Evolutionary conservation across 2,888 invertebrate species (phyloP).

Genomic region (Stegophylla sp.): DNA sequence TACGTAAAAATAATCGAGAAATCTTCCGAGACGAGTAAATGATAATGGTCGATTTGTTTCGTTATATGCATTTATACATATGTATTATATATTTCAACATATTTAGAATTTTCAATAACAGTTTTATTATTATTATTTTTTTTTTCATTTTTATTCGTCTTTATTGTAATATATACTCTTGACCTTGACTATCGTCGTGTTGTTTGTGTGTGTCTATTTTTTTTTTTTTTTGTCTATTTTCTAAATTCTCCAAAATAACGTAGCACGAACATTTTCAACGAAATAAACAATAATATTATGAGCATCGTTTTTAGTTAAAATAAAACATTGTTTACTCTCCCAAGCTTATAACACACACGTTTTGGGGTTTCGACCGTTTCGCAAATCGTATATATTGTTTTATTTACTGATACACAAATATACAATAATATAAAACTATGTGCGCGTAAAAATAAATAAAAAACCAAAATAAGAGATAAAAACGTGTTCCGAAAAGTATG

Average conservation of each 20-base stretch:
- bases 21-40: neutral
- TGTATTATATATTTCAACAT: neutral
- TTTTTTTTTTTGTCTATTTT: too few relatives aligned
- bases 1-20: constrained; percentile 14
- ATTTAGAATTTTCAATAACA: constrained; percentile 12
- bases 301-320: constrained; percentile 14
- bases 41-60: constrained; percentile 1
- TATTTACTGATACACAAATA: neutral
- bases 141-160: neutral
- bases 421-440: neutral
- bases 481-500: constrained; percentile 15
- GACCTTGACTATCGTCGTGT: neutral
- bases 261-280: neutral
- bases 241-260: constrained; percentile 13
- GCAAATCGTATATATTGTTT: constrained; percentile 16
- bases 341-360: constrained; percentile 46
- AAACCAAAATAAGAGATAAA: neutral
- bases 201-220: neutral
- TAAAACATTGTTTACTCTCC: constrained; percentile 47
- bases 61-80: neutral
- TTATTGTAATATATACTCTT: neutral
- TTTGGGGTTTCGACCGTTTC: constrained; percentile 36
- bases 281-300: constrained; percentile 39
- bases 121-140: constrained; percentile 21
- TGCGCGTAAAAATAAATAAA: constrained; percentile 2